phyloP scores from a whole-genome alignment of 1,140 invertebrate species.

The Drosophila insularis region DNA sequence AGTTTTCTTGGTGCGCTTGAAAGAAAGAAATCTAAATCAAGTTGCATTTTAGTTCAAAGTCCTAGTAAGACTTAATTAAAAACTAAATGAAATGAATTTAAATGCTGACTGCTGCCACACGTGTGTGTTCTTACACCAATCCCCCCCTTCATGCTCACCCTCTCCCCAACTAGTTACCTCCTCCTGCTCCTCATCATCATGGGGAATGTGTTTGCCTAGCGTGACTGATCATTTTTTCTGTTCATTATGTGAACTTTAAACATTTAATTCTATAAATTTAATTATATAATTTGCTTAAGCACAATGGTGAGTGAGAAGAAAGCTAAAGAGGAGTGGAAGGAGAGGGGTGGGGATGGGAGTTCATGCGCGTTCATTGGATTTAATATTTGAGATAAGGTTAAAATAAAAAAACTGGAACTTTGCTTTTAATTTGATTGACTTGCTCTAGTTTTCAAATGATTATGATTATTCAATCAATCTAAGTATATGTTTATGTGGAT shows the following conservation, averaged over 20 bases:
- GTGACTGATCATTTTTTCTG: conserved; percentile 10
- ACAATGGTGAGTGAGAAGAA: not conserved
- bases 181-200: not conserved
- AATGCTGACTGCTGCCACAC: too few relatives aligned
- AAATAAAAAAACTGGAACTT: not conserved
- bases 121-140: too few relatives aligned
- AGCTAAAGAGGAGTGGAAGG: not conserved
- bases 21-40: too few relatives aligned
- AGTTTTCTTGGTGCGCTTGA: too few relatives aligned
- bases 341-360: not conserved
- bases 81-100: too few relatives aligned
- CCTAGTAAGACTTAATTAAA: too few relatives aligned
- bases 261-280: conserved; percentile 14
- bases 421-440: conserved; percentile 1
- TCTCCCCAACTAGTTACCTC: too few relatives aligned
- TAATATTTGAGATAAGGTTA: conserved; percentile 2
- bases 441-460: conserved; percentile 8
- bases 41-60: too few relatives aligned
- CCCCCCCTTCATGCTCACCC: not conserved
- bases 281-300: conserved; percentile 15
- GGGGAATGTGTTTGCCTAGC: conserved; percentile 4
- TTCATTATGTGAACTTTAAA: not conserved
- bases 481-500: not conserved
- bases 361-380: conserved; percentile 18
- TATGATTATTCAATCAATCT: not conserved